Base-by-base conservation (phyloP, 2,888 invertebrate species). In the Andrena hattorfiana region DNA sequence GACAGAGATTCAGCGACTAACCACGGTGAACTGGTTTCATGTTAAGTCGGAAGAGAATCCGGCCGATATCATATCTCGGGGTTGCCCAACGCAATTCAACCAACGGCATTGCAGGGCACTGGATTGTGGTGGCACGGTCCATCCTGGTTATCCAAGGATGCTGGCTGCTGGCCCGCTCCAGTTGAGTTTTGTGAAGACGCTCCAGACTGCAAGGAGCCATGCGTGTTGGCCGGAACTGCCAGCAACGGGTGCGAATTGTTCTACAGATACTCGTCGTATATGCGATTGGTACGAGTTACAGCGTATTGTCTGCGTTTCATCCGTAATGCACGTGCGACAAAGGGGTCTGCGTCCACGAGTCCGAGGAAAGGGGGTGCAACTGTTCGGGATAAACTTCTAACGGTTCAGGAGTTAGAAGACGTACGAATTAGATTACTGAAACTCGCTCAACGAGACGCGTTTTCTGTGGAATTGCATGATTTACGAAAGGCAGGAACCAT, bases 131-230 rank as follows among this genome's bases (percentile, higher is more conserved):
- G n/a, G 5, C 23, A 54, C 13, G 67, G 67, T 2, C 67, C 54
- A 23, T 6, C 20, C 2, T 67, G 67, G 51, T 54, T 67, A 13
- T 5, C 48, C 5, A 6, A 10, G n/a, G 7, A 56, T 1, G 0
- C 2, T 56, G 56, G 26, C 26, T 56, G 0, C 2, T 35, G 0
- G 23, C 68, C 1, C 16, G 5, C 10, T 26, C n/a, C 3, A 16
- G 13, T 0, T 42, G 42, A 13, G 0, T 0, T 0, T 0, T 5
- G 8, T 2, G 3, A 0, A n/a, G 26, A 0, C 0, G 54, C 0
- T 26, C 35, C 0, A 56, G 56, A 56, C 0, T 32, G 0, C 3
- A 35, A 13, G 5, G n/a, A 2, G 0, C 13, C 0, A 10, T 28
- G 0, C 13, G 66, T 49, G 2, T 30, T 42, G 13, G 1, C 42